These are phyloP conservation scores for Sylvilagus floridanus DNA, from an alignment of 2,797 vertebrate genomes.

Conservation along the genomic window DNA sequence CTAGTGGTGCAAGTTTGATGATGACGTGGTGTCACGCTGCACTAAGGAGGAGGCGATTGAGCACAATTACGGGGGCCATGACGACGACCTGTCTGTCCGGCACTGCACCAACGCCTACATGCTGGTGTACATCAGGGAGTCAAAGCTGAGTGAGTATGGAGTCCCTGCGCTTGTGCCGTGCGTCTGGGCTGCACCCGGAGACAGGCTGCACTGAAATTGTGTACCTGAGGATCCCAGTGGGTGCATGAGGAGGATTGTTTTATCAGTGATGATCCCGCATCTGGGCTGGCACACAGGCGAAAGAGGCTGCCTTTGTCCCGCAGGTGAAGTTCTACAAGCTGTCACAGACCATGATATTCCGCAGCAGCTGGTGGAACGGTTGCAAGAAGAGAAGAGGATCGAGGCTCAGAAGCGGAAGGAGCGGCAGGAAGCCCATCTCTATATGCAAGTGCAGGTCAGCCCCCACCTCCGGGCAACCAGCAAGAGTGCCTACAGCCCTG, in stretches of 20 bases:
- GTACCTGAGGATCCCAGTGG: too few species aligned
- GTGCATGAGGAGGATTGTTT: too few species aligned
- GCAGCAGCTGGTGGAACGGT: constrained; percentile 97
- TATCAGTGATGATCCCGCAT: background rate
- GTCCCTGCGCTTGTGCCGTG: background rate
- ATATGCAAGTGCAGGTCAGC: constrained; percentile 97
- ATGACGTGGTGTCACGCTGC: constrained; percentile 98
- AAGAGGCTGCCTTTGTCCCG: constrained; percentile 44
- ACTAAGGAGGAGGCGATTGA: constrained; percentile 99
- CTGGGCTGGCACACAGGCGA: constrained; percentile 20
- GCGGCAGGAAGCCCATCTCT: constrained; percentile 98
- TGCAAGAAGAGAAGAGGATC: constrained; percentile 98
- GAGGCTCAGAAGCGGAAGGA: constrained; percentile 99
- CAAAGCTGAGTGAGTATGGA: constrained; percentile 94
- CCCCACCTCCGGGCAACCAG: background rate
- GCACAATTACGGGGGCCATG: constrained; percentile 98
- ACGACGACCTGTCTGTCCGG: constrained; percentile 97
- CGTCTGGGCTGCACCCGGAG: background rate
- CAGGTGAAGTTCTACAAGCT: constrained; percentile 97
- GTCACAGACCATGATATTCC: constrained; percentile 99
- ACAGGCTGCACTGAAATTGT: background rate
- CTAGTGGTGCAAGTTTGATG: constrained; percentile 99
- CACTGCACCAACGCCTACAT: constrained; percentile 99
- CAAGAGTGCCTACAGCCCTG: too few species aligned
- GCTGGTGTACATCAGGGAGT: constrained; percentile 99